A percentile compares a stretch with the other conserved stretches of the same genome.
Conservation (phyloP, 35 echinoderm and acorn worm genomes). For the Patiria miniata region DNA sequence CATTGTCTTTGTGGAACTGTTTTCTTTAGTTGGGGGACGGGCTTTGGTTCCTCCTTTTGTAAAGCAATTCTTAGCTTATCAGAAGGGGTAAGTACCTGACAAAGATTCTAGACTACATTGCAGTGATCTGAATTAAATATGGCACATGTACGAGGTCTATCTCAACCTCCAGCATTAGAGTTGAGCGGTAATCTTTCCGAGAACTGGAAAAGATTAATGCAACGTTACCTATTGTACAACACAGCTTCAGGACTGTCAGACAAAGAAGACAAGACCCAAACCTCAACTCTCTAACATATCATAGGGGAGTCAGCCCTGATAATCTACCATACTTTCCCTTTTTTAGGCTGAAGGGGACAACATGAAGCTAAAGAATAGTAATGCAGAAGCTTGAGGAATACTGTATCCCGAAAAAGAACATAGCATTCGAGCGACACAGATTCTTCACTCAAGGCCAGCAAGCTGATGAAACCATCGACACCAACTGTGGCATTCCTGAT, state of each 20-base stretch:
- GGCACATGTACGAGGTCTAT: no score
- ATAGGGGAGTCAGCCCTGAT: constrained; percentile 37
- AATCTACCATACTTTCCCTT: constrained; percentile 50
- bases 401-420: constrained; percentile 39
- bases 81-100: background rate
- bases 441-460: constrained; percentile 48
- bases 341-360: constrained; percentile 23
- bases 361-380: constrained; percentile 17
- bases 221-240: no score
- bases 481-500: constrained; percentile 41
- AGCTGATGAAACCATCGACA: constrained; percentile 51
- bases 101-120: no score
- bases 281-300: constrained; percentile 24
- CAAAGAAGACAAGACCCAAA: no score
- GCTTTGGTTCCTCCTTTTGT: background rate
- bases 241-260: no score
- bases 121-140: no score
- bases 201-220: no score
- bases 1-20: background rate
- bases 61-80: background rate
- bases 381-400: constrained; percentile 53
- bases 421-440: constrained; percentile 49
- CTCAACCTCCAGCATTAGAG: no score
- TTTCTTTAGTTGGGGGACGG: background rate
- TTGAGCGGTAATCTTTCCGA: no score